Percentiles rank a stretch among this genome's conserved stretches.
phyloP scores from a whole-genome alignment of 2,797 vertebrate species.

The Toxotes lorentzi region DNA sequence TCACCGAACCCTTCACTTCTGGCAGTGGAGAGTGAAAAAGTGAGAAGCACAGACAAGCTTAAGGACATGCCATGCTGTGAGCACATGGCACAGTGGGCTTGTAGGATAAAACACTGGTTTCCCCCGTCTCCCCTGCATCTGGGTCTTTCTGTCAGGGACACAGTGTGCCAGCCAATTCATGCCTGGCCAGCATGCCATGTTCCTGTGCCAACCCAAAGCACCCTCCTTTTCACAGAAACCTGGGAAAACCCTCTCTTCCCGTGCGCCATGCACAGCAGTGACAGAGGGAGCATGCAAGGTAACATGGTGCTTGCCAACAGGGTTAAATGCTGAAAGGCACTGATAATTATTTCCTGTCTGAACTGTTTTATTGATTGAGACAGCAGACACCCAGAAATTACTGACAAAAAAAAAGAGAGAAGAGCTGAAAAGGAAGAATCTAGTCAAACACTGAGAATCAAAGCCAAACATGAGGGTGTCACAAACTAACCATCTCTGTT shows the following conservation, averaged over 20 bases:
- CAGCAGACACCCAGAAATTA: not conserved
- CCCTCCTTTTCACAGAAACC: slow-evolving; percentile 53
- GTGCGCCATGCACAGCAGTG: slow-evolving; percentile 17
- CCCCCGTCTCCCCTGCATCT: slow-evolving; percentile 45
- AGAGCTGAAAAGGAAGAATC: not conserved
- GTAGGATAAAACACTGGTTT: slow-evolving; percentile 40
- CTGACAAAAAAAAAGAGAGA: not conserved
- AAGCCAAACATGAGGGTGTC: too few species aligned
- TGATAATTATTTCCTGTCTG: slow-evolving; percentile 38
- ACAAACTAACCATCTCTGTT: not conserved
- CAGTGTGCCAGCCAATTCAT: slow-evolving; percentile 63
- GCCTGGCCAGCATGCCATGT: slow-evolving; percentile 51
- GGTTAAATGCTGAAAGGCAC: slow-evolving; percentile 50
- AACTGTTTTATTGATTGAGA: slow-evolving; percentile 30
- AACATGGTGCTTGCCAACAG: slow-evolving; percentile 28
- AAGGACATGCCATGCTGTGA: slow-evolving; percentile 48
- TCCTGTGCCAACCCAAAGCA: slow-evolving; percentile 38
- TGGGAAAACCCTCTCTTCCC: slow-evolving; percentile 54
- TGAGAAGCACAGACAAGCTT: slow-evolving; percentile 36
- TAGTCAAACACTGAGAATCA: not conserved
- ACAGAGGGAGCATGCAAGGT: slow-evolving; percentile 25
- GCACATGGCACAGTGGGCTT: slow-evolving; percentile 51
- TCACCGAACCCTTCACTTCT: slow-evolving; percentile 36
- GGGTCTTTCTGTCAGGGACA: slow-evolving; percentile 66
- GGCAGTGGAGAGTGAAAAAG: slow-evolving; percentile 34